A percentile compares a stretch with the other conserved stretches of the same genome.
Conservation (phyloP, 2,888 invertebrate species). For the Hemicrepidius hirtus region DNA sequence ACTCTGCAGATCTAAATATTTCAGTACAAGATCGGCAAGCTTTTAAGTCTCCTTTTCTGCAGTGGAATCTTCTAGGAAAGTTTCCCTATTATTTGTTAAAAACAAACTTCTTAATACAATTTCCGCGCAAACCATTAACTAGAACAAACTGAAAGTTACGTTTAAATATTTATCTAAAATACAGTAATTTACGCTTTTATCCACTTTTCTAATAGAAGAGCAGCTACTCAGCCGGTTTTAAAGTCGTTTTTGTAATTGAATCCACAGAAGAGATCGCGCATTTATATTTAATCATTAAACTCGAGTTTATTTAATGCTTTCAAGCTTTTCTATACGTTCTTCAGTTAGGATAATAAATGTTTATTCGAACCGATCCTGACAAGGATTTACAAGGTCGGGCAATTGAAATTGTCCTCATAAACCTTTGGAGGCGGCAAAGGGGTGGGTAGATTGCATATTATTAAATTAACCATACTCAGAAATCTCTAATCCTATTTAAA, state of each 20-base stretch:
- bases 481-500: slow-evolving; percentile 25
- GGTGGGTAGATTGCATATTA: slow-evolving; percentile 10
- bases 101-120: too few species aligned
- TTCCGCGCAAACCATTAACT: neutral
- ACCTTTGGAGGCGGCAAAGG: too few species aligned
- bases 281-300: slow-evolving; percentile 38
- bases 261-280: slow-evolving; percentile 18
- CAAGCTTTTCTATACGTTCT: slow-evolving; percentile 18
- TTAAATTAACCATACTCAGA: slow-evolving; percentile 16
- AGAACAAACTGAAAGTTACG: neutral
- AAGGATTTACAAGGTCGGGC: slow-evolving; percentile 18
- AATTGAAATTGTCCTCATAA: slow-evolving; percentile 23
- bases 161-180: neutral
- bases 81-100: too few species aligned
- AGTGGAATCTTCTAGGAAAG: too few species aligned
- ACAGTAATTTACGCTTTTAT: neutral
- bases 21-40: too few species aligned
- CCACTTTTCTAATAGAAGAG: slow-evolving; percentile 12
- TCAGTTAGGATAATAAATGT: slow-evolving; percentile 18
- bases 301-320: slow-evolving; percentile 29
- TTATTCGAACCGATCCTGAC: slow-evolving; percentile 10
- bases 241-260: slow-evolving; percentile 34
- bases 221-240: slow-evolving; percentile 26
- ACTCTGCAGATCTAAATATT: too few species aligned
- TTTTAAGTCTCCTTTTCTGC: too few species aligned